These are phyloP conservation scores for Lithobius niger DNA, from an alignment of 1,140 invertebrate species.

Conservation along the genomic window DNA sequence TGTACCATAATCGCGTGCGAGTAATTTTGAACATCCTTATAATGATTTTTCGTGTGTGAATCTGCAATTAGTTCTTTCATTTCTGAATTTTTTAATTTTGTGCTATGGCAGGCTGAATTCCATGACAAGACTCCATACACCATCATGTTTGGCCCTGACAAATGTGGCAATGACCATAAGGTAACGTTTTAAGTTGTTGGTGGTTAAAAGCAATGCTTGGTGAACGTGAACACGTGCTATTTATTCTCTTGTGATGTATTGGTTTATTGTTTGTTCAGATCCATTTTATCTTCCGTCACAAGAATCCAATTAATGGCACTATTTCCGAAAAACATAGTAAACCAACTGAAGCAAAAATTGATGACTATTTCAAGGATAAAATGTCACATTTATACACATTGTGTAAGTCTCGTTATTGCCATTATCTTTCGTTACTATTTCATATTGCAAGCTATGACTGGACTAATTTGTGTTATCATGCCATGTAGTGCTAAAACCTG, in stretches of 20 bases:
- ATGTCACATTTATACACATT: slow-evolving; percentile 89
- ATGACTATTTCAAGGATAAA: slow-evolving; percentile 87
- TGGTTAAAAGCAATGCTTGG: no score
- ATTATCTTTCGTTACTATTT: no score
- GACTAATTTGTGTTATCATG: no score
- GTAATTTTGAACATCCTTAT: no score
- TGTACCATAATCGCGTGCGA: no score
- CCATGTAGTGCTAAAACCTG: slow-evolving; percentile 55
- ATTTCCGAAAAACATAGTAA: slow-evolving; percentile 85
- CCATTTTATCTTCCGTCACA: slow-evolving; percentile 95
- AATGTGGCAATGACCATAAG: slow-evolving; percentile 92
- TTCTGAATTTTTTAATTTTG: no score
- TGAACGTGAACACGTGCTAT: no score
- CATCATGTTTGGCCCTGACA: slow-evolving; percentile 99
- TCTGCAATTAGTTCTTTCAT: no score
- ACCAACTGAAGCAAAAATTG: slow-evolving; percentile 67
- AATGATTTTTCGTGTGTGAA: no score
- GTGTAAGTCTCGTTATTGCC: no score
- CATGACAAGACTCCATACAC: slow-evolving; percentile 94
- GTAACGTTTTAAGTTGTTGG: no score
- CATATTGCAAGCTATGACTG: no score
- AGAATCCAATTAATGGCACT: slow-evolving; percentile 81
- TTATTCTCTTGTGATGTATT: not conserved
- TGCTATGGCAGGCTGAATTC: slow-evolving; percentile 60
- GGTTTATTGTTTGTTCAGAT: slow-evolving; percentile 44